Conservation (phyloP, 2,113 vertebrate species). For the Apteryx owenii region DNA sequence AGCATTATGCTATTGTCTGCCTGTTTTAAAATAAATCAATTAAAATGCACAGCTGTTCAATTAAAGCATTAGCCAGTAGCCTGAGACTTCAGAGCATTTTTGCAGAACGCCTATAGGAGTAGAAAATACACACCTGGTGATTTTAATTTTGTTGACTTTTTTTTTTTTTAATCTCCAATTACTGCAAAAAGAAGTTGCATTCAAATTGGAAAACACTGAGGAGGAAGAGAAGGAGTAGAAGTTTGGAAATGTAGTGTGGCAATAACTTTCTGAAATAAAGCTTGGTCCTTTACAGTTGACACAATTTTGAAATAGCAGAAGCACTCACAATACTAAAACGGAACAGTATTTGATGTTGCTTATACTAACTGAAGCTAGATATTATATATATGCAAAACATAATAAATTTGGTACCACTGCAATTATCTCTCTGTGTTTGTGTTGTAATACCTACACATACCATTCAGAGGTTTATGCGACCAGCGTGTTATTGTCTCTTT, state of each 20-base stretch:
- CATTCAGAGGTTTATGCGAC: too few species aligned
- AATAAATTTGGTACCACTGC: background rate
- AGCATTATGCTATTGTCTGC: slow-evolving; percentile 20
- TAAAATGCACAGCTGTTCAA: slow-evolving; percentile 73
- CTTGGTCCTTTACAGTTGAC: background rate
- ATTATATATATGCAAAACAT: background rate
- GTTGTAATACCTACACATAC: too few species aligned
- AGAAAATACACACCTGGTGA: slow-evolving; percentile 2
- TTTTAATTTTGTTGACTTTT: background rate
- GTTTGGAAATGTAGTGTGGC: background rate
- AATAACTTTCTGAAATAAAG: background rate
- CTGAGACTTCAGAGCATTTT: slow-evolving; percentile 20
- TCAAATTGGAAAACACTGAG: background rate
- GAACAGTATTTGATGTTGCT: background rate
- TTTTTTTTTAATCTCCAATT: background rate
- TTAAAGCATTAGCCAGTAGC: slow-evolving; percentile 44
- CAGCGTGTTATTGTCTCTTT: too few species aligned
- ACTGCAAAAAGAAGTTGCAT: background rate
- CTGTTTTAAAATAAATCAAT: slow-evolving; percentile 75
- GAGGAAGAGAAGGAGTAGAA: background rate
- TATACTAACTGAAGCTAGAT: background rate
- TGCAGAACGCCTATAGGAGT: background rate
- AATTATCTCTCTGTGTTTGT: background rate
- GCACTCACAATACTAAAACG: background rate
- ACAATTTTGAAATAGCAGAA: background rate